Conservation (phyloP, 2,113 vertebrate species). For the Genyomyrus donnyi region DNA sequence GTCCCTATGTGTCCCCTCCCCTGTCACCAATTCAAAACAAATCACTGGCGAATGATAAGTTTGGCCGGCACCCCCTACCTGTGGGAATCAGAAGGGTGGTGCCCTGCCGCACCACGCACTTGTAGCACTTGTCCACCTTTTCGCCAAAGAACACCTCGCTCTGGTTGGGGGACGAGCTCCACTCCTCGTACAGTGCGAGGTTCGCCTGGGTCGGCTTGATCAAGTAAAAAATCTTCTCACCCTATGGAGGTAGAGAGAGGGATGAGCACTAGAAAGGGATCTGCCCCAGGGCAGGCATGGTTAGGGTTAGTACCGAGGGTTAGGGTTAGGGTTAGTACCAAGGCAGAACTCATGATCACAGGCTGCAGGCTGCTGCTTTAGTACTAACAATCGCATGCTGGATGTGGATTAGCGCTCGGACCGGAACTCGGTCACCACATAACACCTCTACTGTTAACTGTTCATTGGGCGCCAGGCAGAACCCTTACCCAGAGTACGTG, state of each 20-base stretch:
- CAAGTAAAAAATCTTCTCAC: constrained; percentile 97
- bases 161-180: constrained; percentile 96
- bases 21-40: neutral
- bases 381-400: neutral
- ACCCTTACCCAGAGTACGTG: constrained; percentile 92
- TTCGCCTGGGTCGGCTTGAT: constrained; percentile 91
- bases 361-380: neutral
- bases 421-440: neutral
- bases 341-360: neutral
- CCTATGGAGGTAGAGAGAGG: constrained; percentile 54
- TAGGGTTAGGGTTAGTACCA: too few species aligned
- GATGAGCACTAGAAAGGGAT: neutral
- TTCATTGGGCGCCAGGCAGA: neutral
- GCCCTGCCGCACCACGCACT: constrained; percentile 84
- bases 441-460: neutral
- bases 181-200: constrained; percentile 91
- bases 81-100: constrained; percentile 95
- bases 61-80: constrained; percentile 56
- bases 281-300: neutral
- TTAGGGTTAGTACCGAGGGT: too few species aligned
- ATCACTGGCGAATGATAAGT: neutral
- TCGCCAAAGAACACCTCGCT: constrained; percentile 97
- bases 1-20: neutral
- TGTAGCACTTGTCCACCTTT: constrained; percentile 84
- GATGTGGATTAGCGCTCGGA: neutral